These are phyloP conservation scores for Elaeidobius kamerunicus DNA, from an alignment of 2,888 invertebrate genomes.

Conservation along the genomic window DNA sequence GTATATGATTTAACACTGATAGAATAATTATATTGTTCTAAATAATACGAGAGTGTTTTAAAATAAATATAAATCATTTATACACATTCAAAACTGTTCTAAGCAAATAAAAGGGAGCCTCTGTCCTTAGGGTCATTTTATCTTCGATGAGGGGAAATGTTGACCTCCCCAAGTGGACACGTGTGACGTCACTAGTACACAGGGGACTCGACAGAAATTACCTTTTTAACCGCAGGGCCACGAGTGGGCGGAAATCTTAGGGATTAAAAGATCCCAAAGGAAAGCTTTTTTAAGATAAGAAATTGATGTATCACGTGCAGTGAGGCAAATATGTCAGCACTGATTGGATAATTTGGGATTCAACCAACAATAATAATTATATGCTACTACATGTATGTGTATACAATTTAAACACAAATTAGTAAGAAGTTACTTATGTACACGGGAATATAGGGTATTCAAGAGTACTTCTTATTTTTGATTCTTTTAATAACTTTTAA, in stretches of 20 bases:
- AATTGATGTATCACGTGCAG: constrained; percentile 29
- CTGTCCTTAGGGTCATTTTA: constrained; percentile 22
- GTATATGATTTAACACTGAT: no score
- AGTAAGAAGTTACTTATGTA: no score
- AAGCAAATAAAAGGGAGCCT: constrained; percentile 10
- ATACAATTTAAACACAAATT: no score
- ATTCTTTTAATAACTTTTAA: no score
- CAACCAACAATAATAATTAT: no score
- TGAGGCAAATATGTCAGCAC: no score
- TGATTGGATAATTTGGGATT: no score
- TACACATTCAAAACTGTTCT: constrained; percentile 6
- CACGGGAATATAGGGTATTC: no score
- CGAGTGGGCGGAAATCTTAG: constrained; percentile 27
- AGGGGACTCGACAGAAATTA: constrained; percentile 30
- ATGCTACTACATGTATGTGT: no score
- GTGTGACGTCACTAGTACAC: constrained; percentile 31
- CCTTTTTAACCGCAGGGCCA: constrained; percentile 31
- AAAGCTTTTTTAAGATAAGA: constrained; percentile 29
- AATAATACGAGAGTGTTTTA: neutral
- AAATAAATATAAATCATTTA: constrained; percentile 1
- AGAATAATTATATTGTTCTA: neutral
- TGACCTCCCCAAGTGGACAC: constrained; percentile 29
- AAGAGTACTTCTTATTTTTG: no score
- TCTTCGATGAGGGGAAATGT: constrained; percentile 17
- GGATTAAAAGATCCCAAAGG: constrained; percentile 31